Conservation (phyloP, 2,797 vertebrate genomes). For the Sparidentex hasta region DNA sequence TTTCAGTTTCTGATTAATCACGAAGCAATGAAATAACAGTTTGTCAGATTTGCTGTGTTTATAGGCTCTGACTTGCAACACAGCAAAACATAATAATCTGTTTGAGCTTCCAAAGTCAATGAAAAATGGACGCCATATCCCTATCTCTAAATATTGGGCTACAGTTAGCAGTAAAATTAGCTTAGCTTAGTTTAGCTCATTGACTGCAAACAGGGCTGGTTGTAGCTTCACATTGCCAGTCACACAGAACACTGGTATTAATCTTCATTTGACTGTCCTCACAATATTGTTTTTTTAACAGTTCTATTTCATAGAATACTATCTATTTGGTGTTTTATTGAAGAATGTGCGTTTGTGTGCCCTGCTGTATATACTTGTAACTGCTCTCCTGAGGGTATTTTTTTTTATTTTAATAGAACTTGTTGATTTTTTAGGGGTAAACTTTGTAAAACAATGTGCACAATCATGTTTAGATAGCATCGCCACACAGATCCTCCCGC, state of each 20-base stretch:
- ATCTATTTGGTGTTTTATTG: too few relatives aligned
- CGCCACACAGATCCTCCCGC: not conserved
- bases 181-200: constrained; percentile 4
- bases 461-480: constrained; percentile 24
- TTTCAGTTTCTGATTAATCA: too few relatives aligned
- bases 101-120: too few relatives aligned
- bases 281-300: not conserved
- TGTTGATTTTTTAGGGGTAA: constrained; percentile 2
- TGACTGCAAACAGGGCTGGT: not conserved
- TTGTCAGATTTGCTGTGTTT: too few relatives aligned
- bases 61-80: too few relatives aligned
- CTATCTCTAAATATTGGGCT: not conserved
- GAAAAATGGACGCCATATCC: too few relatives aligned
- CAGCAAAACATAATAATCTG: too few relatives aligned
- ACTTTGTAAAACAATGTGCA: not conserved
- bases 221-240: not conserved
- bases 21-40: too few relatives aligned
- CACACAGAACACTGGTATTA: not conserved
- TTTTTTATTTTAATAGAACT: not conserved
- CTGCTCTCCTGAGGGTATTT: not conserved
- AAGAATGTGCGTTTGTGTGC: not conserved
- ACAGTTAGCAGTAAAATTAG: not conserved
- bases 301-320: too few relatives aligned
- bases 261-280: not conserved
- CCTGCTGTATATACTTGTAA: not conserved